Percentiles rank a stretch among this genome's conserved stretches.
Evolutionary conservation across 2,888 invertebrate species (phyloP).

Genomic region (Chloromyia formosa): DNA sequence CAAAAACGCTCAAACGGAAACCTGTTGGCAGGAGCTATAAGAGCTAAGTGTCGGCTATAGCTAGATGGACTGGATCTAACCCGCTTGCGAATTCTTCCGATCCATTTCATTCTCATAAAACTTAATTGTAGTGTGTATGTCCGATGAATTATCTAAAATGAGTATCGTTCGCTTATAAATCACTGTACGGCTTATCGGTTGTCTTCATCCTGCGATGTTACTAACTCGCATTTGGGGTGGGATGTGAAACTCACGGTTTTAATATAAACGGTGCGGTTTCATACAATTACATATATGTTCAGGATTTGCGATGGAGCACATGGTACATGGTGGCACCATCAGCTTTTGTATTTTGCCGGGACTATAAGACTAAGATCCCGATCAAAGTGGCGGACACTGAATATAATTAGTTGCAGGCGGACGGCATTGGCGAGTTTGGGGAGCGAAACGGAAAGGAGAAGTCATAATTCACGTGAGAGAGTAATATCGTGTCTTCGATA

Average conservation of each 20-base stretch:
- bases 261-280: not conserved
- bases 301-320: not conserved
- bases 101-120: constrained; percentile 27
- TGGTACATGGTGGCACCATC: no score
- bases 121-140: constrained; percentile 22
- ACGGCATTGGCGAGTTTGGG: not conserved
- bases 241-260: constrained; percentile 17
- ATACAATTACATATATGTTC: not conserved
- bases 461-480: not conserved
- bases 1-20: constrained; percentile 1
- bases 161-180: constrained; percentile 32
- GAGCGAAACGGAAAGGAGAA: not conserved
- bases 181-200: constrained; percentile 32
- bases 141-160: constrained; percentile 37
- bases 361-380: not conserved
- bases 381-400: not conserved
- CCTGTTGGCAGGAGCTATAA: not conserved
- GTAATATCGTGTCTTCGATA: constrained; percentile 5
- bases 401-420: not conserved
- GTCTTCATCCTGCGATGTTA: not conserved
- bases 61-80: not conserved
- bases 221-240: not conserved
- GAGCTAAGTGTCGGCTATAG: no score
- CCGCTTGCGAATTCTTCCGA: not conserved
- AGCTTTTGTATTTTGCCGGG: no score